Evolutionary conservation across 35 echinoderm and acorn worm species (phyloP).

Genomic region (Acanthaster planci): DNA sequence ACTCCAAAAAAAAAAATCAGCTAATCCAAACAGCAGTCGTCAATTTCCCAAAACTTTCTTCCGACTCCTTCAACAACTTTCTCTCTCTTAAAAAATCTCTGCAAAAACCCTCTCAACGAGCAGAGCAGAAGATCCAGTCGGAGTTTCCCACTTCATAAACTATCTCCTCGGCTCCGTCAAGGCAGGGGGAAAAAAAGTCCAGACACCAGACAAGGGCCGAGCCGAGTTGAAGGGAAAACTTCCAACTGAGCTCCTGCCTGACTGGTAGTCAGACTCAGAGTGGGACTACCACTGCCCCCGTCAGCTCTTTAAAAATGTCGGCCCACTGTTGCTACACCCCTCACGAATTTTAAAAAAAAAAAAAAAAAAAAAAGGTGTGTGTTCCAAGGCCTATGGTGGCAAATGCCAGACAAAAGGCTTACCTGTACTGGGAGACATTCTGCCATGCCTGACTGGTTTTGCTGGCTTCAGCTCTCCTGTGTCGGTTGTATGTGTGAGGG

Average conservation of each 20-base stretch:
- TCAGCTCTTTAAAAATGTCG: slow-evolving; percentile 8
- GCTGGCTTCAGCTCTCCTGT: background rate
- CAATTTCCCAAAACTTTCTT: background rate
- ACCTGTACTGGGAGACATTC: background rate
- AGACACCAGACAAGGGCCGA: background rate
- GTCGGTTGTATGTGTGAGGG: too few relatives aligned
- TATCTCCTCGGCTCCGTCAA: background rate
- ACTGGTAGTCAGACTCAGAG: slow-evolving; percentile 10
- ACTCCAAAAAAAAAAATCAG: background rate
- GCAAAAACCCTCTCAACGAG: background rate
- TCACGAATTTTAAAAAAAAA: background rate
- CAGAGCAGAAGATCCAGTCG: background rate
- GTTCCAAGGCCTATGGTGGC: slow-evolving; percentile 2
- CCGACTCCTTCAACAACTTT: background rate
- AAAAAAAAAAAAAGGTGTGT: background rate
- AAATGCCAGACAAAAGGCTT: background rate
- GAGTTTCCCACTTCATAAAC: background rate
- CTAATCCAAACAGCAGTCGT: background rate
- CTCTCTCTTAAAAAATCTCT: background rate
- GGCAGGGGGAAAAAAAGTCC: background rate
- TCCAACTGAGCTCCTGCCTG: slow-evolving; percentile 5
- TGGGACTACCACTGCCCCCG: background rate
- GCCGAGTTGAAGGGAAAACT: background rate
- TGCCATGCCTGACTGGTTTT: background rate
- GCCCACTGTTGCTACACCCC: background rate